A percentile compares a stretch with the other conserved stretches of the same genome.
Evolutionary conservation across 2,113 vertebrate genomes (phyloP).

Genomic region (Psammodynastes pulverulentus): DNA sequence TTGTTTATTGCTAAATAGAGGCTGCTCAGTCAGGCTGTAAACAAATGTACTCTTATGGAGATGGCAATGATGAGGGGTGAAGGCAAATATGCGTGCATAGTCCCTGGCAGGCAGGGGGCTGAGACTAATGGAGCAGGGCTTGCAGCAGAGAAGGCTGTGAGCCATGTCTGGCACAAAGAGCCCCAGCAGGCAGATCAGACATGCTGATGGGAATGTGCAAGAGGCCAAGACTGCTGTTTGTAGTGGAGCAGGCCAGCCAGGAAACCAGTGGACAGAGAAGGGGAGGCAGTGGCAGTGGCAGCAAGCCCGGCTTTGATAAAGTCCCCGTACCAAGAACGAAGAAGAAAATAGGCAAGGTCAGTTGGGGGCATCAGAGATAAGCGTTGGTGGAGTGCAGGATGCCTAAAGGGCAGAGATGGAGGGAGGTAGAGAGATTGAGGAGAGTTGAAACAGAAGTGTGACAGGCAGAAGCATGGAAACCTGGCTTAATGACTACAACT

Average conservation of each 20-base stretch:
- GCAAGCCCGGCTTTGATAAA: neutral
- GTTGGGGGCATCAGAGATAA: neutral
- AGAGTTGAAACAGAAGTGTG: neutral
- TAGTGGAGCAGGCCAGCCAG: neutral
- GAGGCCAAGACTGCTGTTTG: neutral
- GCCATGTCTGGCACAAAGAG: neutral
- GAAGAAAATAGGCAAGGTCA: neutral
- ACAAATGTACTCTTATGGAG: neutral
- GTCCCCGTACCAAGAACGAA: neutral
- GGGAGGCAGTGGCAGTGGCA: neutral
- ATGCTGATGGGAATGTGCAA: neutral
- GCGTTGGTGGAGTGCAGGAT: neutral
- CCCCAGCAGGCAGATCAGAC: neutral
- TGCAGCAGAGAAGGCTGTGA: neutral
- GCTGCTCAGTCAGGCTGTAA: neutral
- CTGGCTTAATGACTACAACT: neutral
- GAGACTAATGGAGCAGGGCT: neutral
- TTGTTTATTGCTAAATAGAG: neutral
- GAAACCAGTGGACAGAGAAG: neutral
- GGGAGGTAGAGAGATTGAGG: neutral
- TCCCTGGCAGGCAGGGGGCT: neutral
- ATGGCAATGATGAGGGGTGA: neutral
- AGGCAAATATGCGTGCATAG: neutral
- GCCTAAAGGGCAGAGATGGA: neutral
- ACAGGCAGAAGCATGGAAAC: neutral